A percentile compares a stretch with the other conserved stretches of the same genome.
Evolutionary conservation across 2,888 invertebrate genomes (phyloP).

Genomic region (Cataglyphis altisquamis): DNA sequence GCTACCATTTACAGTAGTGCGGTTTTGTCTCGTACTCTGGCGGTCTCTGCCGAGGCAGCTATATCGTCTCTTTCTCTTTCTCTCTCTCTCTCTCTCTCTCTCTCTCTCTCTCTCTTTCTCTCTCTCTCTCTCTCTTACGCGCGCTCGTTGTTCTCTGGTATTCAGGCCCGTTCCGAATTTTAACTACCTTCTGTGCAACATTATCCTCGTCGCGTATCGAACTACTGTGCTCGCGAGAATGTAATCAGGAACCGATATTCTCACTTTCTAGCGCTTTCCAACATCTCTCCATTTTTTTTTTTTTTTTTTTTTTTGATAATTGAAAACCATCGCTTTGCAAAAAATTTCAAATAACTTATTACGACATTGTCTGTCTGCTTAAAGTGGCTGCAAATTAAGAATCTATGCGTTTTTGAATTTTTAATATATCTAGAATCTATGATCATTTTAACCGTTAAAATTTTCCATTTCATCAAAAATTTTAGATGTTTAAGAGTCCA

Average conservation of each 20-base stretch:
- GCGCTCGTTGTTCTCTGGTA: conserved; percentile 50
- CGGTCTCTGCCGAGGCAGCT: conserved; percentile 56
- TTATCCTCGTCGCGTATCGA: conserved; percentile 16
- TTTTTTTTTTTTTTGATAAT: neutral
- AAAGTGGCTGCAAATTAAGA: neutral
- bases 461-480: neutral
- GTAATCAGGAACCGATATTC: neutral
- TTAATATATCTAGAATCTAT: neutral
- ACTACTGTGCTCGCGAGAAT: neutral
- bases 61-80: conserved; percentile 34
- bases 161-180: conserved; percentile 56
- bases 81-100: conserved; percentile 29
- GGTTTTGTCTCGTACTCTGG: conserved; percentile 76
- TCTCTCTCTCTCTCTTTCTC: conserved; percentile 47
- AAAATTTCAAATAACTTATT: neutral
- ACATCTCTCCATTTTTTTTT: neutral
- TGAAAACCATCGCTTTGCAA: neutral
- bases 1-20: conserved; percentile 85
- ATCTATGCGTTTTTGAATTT: neutral
- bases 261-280: neutral
- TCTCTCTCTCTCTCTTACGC: conserved; percentile 42
- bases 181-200: conserved; percentile 52
- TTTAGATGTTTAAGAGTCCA: neutral
- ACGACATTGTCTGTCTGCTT: neutral
- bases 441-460: neutral